Evolutionary conservation across 2,113 vertebrate species (phyloP).

Genomic region (human): DNA sequence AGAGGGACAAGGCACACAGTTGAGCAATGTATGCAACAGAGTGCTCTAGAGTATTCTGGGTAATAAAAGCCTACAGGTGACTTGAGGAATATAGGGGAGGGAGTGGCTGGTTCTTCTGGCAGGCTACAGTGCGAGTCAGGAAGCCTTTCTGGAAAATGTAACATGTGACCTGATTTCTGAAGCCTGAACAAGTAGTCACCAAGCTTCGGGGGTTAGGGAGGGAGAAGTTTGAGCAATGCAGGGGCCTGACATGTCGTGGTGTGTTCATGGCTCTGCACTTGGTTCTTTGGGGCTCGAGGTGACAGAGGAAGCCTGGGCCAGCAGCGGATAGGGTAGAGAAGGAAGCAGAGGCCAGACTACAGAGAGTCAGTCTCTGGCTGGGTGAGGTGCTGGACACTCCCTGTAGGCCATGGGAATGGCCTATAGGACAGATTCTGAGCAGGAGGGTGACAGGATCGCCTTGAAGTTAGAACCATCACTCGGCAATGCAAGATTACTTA

Average conservation of each 20-base stretch:
- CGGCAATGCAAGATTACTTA: neutral
- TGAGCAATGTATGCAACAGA: neutral
- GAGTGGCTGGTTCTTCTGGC: neutral
- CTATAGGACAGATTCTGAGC: neutral
- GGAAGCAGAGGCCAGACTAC: neutral
- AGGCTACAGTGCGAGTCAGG: neutral
- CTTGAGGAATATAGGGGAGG: accelerated
- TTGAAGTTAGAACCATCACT: neutral
- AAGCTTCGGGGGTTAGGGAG: neutral
- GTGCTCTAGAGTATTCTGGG: neutral
- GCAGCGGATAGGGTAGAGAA: neutral
- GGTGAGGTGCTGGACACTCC: neutral
- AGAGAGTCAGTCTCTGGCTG: neutral
- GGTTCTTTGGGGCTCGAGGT: neutral
- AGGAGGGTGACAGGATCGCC: neutral
- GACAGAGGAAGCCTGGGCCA: neutral
- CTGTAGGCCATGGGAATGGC: neutral
- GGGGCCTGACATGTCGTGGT: too few species aligned
- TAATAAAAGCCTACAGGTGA: neutral
- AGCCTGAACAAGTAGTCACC: neutral
- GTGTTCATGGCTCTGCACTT: neutral
- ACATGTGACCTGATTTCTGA: neutral
- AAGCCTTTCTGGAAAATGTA: neutral
- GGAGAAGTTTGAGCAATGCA: neutral
- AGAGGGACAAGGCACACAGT: neutral